Conservation (phyloP, 2,113 vertebrate species). For the Macquaria ambigua region DNA sequence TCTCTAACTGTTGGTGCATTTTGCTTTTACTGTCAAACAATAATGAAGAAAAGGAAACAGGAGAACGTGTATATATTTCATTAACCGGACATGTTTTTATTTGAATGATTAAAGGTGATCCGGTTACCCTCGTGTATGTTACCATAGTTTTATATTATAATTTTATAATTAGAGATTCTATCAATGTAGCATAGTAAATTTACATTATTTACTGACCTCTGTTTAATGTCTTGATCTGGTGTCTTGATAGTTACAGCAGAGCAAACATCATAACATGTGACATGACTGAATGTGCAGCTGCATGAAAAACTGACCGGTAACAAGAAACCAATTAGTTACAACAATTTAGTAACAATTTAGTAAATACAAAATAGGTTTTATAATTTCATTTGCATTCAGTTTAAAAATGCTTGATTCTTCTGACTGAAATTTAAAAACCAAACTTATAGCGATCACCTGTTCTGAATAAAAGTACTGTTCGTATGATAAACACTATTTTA, state of each 20-base stretch:
- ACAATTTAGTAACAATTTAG: too few relatives aligned
- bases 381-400: too few relatives aligned
- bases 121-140: not conserved
- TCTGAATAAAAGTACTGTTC: too few relatives aligned
- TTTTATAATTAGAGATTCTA: not conserved
- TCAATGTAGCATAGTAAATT: not conserved
- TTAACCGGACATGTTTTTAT: slow-evolving; percentile 19
- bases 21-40: slow-evolving; percentile 1
- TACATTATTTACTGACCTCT: not conserved
- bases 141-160: not conserved
- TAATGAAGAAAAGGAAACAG: not conserved
- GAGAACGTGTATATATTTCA: slow-evolving; percentile 9
- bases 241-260: not conserved
- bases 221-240: not conserved
- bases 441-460: not conserved
- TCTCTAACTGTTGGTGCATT: not conserved
- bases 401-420: too few relatives aligned
- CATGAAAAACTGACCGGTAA: too few relatives aligned
- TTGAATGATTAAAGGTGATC: slow-evolving; percentile 20
- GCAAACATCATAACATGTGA: not conserved
- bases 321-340: too few relatives aligned
- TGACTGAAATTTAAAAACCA: not conserved
- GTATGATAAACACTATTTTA: too few relatives aligned
- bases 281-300: not conserved
- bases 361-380: too few relatives aligned